These are phyloP conservation scores for Odontocolon sp. DNA, from an alignment of 2,888 invertebrate species.

Conservation along the genomic window DNA sequence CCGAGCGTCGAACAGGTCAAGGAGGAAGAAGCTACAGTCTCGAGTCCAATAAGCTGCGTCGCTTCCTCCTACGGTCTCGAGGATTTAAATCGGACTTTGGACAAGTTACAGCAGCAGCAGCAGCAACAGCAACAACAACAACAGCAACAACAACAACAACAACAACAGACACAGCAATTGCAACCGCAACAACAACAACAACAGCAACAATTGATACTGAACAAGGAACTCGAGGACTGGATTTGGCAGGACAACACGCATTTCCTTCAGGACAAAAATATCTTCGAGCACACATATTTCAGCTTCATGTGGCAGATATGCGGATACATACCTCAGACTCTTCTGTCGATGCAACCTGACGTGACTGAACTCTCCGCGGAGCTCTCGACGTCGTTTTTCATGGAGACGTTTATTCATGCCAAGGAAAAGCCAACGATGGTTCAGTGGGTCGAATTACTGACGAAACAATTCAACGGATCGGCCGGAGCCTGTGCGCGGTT, in stretches of 20 bases:
- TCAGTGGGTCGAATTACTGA: conserved; percentile 97
- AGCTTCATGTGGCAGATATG: conserved; percentile 99
- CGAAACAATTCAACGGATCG: conserved; percentile 96
- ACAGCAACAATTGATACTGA: conserved; percentile 83
- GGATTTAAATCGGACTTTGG: conserved; percentile 62
- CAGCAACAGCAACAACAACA: conserved; percentile 38
- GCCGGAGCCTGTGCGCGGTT: conserved; percentile 96
- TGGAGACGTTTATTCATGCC: conserved; percentile 98
- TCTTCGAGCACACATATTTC: conserved; percentile 97
- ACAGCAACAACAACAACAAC: conserved; percentile 11
- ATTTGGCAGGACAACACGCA: conserved; percentile 99
- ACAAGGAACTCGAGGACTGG: conserved; percentile 94
- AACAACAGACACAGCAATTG: conserved; percentile 46
- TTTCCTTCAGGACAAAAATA: conserved; percentile 96
- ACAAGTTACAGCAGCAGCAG: conserved; percentile 64
- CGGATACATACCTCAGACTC: conserved; percentile 94
- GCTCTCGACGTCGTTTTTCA: conserved; percentile 95
- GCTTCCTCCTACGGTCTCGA: conserved; percentile 57
- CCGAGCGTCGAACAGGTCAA: conserved; percentile 73
- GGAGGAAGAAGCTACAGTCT: conserved; percentile 76
- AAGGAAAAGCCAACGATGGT: conserved; percentile 99
- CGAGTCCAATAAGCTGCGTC: conserved; percentile 70
- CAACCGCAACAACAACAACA: conserved; percentile 51
- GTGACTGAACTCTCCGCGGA: conserved; percentile 93
- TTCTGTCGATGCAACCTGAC: conserved; percentile 89